Conservation (phyloP, 2,888 invertebrate genomes). For the Lamproptera curius region DNA sequence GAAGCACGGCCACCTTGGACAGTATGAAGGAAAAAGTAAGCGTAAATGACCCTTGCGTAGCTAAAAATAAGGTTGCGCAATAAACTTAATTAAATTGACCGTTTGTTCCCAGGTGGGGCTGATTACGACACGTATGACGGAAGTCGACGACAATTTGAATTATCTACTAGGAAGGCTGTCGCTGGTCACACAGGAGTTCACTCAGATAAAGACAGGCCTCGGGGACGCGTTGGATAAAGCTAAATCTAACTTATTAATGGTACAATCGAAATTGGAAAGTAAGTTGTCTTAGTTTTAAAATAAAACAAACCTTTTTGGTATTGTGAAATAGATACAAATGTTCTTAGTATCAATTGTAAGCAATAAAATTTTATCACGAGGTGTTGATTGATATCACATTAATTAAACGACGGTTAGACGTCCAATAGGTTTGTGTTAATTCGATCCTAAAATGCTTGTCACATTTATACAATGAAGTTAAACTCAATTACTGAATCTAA, state of each 20-base stretch:
- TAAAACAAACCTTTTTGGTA: too few species aligned
- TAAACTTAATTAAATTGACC: conserved; percentile 25
- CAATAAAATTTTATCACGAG: neutral
- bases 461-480: too few species aligned
- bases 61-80: conserved; percentile 12
- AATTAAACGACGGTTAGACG: neutral
- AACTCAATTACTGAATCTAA: too few species aligned
- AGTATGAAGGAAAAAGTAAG: conserved; percentile 86
- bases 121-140: conserved; percentile 86
- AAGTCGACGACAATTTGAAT: conserved; percentile 90
- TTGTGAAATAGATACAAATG: neutral
- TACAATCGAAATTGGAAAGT: conserved; percentile 61
- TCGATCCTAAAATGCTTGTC: neutral
- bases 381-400: neutral
- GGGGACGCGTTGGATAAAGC: conserved; percentile 85
- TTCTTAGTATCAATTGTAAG: neutral
- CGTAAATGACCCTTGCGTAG: conserved; percentile 22
- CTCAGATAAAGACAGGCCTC: conserved; percentile 86
- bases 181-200: conserved; percentile 90
- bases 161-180: conserved; percentile 87
- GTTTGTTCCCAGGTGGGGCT: conserved; percentile 79
- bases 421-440: neutral
- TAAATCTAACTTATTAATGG: conserved; percentile 80
- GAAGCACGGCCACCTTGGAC: conserved; percentile 86
- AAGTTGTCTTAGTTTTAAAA: too few species aligned